Percentiles rank a stretch among this genome's conserved stretches.
phyloP scores from a whole-genome alignment of 2,113 vertebrate genomes.

The Bothrops jararaca region DNA sequence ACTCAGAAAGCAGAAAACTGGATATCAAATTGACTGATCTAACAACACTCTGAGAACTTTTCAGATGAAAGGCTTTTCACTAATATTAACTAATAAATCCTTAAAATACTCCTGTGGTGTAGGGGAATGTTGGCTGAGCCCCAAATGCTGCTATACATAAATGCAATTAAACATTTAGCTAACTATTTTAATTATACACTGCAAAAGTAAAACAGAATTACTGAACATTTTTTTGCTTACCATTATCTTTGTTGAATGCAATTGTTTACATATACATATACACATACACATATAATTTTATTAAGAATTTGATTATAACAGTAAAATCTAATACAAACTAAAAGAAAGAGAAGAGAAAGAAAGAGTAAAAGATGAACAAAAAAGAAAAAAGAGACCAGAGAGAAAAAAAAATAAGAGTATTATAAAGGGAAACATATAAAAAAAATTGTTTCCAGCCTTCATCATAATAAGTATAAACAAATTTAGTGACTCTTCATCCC shows the following conservation, averaged over 20 bases:
- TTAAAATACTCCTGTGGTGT: constrained; percentile 4
- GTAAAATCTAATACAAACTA: not conserved
- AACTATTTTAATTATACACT: constrained; percentile 47
- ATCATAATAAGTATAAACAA: not conserved
- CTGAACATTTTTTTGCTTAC: not conserved
- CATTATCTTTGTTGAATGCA: not conserved
- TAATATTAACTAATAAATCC: constrained; percentile 26
- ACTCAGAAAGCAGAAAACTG: not conserved
- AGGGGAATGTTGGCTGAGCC: not conserved
- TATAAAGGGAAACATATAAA: not conserved
- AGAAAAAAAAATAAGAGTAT: not conserved
- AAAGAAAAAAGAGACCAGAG: not conserved
- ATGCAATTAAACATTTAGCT: constrained; percentile 36
- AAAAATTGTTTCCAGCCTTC: not conserved
- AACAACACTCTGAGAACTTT: constrained; percentile 24
- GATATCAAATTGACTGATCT: not conserved
- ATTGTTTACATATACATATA: not conserved
- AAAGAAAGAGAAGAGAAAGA: not conserved
- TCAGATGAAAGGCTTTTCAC: constrained; percentile 21
- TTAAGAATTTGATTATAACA: not conserved
- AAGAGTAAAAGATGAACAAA: not conserved
- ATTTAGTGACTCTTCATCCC: not conserved
- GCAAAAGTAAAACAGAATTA: constrained; percentile 27
- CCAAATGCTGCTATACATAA: constrained; percentile 18
- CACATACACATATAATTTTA: not conserved